A percentile compares a stretch with the other conserved stretches of the same genome.
phyloP scores from a whole-genome alignment of 2,113 vertebrate species.

The Equus quagga region DNA sequence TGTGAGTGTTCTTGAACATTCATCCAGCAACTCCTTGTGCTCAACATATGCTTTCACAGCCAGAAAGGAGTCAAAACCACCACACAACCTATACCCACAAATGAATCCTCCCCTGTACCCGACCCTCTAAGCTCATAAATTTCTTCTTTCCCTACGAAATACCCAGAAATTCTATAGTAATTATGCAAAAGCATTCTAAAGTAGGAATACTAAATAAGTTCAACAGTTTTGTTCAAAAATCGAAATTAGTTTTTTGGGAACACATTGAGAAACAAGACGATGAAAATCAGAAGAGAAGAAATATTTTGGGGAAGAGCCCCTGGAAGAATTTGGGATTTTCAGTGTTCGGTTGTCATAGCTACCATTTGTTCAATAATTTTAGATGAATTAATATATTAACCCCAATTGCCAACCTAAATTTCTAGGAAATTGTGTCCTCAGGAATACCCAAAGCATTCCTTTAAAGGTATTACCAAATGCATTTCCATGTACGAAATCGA shows the following conservation, averaged over 20 bases:
- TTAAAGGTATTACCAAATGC: slow-evolving; percentile 4
- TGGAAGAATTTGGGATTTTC: not conserved
- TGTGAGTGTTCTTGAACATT: not conserved
- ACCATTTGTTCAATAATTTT: slow-evolving; percentile 6
- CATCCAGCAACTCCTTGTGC: not conserved
- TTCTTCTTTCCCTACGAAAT: not conserved
- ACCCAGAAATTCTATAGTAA: not conserved
- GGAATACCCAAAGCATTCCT: not conserved
- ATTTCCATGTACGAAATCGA: not conserved
- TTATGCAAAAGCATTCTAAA: not conserved
- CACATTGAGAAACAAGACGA: not conserved
- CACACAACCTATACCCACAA: not conserved
- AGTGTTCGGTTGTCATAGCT: not conserved
- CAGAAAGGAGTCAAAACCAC: not conserved
- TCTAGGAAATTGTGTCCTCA: not conserved
- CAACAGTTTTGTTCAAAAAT: not conserved
- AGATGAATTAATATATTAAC: not conserved
- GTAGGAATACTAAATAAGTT: not conserved
- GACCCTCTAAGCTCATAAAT: not conserved
- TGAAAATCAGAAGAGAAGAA: slow-evolving; percentile 19
- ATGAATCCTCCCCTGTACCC: not conserved
- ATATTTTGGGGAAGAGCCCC: not conserved
- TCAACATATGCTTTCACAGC: not conserved
- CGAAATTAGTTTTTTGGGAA: slow-evolving; percentile 9
- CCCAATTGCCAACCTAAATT: not conserved